Evolutionary conservation across 2,888 invertebrate genomes (phyloP).

Genomic region (Philereme transversata): DNA sequence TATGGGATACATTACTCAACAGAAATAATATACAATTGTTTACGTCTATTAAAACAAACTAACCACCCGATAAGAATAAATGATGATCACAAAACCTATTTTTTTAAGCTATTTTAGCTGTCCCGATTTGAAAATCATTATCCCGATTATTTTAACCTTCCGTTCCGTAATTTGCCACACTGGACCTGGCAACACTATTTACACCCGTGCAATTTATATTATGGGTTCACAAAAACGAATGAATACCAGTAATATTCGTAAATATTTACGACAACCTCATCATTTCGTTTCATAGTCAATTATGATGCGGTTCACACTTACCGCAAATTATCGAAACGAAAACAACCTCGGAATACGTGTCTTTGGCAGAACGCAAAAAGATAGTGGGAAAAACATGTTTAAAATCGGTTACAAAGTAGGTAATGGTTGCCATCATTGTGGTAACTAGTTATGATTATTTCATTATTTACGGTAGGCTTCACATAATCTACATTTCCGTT

Average conservation of each 20-base stretch:
- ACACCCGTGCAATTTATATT: not conserved
- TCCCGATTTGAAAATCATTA: too few species aligned
- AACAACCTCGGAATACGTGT: slow-evolving; percentile 20
- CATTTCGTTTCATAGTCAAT: slow-evolving; percentile 26
- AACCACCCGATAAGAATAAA: too few species aligned
- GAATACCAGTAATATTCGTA: slow-evolving; percentile 1
- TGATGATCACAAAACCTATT: too few species aligned
- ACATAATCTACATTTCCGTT: too few species aligned
- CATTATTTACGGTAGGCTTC: too few species aligned
- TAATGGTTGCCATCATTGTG: not conserved
- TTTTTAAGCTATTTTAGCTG: too few species aligned
- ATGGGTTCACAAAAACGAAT: slow-evolving; percentile 1
- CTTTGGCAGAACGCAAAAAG: not conserved
- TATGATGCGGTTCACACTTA: slow-evolving; percentile 28
- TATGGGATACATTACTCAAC: too few species aligned
- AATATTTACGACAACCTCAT: slow-evolving; percentile 29
- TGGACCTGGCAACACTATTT: not conserved
- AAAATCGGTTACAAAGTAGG: not conserved
- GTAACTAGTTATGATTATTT: not conserved
- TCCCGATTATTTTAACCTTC: too few species aligned
- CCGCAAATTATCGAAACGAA: slow-evolving; percentile 19
- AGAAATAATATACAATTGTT: too few species aligned
- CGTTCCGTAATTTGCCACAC: too few species aligned
- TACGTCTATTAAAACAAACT: too few species aligned
- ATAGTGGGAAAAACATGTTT: slow-evolving; percentile 1